A percentile compares a stretch with the other conserved stretches of the same genome.
phyloP scores from a whole-genome alignment of 2,113 vertebrate genomes.

The Heterotilapia buettikoferi region DNA sequence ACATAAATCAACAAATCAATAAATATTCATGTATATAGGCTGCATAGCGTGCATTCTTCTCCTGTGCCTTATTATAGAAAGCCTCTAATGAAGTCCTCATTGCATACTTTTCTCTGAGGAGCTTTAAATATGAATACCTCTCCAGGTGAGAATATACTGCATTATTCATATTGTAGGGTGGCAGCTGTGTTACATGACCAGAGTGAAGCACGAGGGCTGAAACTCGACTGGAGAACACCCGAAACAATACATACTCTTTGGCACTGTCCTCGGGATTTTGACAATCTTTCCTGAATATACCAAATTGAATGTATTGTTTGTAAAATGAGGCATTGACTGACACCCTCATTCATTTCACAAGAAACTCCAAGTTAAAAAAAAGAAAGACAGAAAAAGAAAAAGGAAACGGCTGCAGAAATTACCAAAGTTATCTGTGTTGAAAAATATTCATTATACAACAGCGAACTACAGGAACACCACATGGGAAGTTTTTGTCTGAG shows the following conservation, averaged over 20 bases:
- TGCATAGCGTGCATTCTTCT: background rate
- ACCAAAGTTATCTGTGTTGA: background rate
- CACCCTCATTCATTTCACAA: background rate
- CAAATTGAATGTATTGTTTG: background rate
- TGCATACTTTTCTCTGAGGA: background rate
- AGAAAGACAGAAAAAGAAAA: background rate
- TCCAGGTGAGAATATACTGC: background rate
- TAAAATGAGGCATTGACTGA: background rate
- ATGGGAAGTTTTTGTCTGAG: background rate
- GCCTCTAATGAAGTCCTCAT: background rate
- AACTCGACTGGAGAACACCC: background rate
- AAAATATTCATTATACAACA: background rate
- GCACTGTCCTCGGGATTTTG: background rate
- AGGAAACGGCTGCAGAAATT: background rate
- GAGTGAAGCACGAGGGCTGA: background rate
- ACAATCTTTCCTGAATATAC: background rate
- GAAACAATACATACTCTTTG: background rate
- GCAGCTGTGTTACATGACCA: background rate
- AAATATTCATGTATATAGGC: background rate
- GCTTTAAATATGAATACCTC: conserved; percentile 27
- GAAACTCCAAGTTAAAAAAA: background rate
- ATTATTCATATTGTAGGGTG: conserved; percentile 21
- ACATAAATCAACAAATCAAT: background rate
- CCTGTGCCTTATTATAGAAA: background rate
- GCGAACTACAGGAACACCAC: background rate